phyloP scores from a whole-genome alignment of 2,797 vertebrate genomes.

The Oreonectes daqikongensis region DNA sequence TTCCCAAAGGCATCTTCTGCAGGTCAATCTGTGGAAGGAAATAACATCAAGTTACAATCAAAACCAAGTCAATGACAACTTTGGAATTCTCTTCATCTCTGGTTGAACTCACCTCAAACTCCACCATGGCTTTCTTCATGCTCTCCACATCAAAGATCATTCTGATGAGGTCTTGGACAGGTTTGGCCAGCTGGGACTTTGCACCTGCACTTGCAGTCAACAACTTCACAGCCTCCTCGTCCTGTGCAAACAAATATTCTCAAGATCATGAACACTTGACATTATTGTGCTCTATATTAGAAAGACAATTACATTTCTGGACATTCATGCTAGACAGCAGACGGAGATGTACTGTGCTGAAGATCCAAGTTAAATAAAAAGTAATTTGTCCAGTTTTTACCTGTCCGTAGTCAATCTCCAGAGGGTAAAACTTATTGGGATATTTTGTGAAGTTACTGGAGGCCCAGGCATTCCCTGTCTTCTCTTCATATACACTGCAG shows the following conservation, averaged over 20 bases:
- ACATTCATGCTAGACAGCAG: too few species aligned
- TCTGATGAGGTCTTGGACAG: slow-evolving; percentile 93
- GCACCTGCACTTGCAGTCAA: slow-evolving; percentile 86
- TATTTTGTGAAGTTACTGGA: slow-evolving; percentile 92
- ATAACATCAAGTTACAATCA: not conserved
- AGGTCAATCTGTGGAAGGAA: slow-evolving; percentile 87
- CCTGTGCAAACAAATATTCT: slow-evolving; percentile 74
- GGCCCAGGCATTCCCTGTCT: slow-evolving; percentile 93
- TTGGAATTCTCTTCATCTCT: too few species aligned
- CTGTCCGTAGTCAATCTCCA: slow-evolving; percentile 99
- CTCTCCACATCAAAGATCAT: slow-evolving; percentile 98
- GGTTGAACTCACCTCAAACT: slow-evolving; percentile 86
- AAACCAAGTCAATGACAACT: not conserved
- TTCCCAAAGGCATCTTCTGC: slow-evolving; percentile 98
- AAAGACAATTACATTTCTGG: too few species aligned
- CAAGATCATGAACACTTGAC: too few species aligned
- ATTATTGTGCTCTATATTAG: too few species aligned
- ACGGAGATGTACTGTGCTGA: too few species aligned
- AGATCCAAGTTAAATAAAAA: too few species aligned
- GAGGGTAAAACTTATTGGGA: slow-evolving; percentile 96
- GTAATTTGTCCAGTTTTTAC: slow-evolving; percentile 67
- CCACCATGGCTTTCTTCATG: slow-evolving; percentile 99
- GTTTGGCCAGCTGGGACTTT: slow-evolving; percentile 88
- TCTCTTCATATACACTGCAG: slow-evolving; percentile 89
- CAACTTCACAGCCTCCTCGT: slow-evolving; percentile 94